Evolutionary conservation across 2,888 invertebrate species (phyloP), one percentile per base, ranked within the genome.

Genomic region (Plagiodera versicolora): DNA sequence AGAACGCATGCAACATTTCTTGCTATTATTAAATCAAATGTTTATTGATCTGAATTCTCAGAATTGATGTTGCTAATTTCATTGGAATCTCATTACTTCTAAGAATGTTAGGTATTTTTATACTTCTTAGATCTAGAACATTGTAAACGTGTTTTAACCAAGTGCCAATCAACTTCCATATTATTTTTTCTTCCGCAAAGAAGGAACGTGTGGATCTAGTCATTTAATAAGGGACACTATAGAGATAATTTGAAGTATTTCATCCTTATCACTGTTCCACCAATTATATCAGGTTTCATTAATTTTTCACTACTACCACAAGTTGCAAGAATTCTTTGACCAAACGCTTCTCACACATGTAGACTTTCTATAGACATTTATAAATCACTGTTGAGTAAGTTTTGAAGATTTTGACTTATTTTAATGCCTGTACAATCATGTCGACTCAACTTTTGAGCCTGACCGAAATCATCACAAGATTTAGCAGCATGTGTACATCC

Each of bases 381-480:
- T 14, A 39, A 4, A 39, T 14, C 4, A 39, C 8, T 11, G 14
- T 14, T 39, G 3, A 14, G n/a, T 14, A 14, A 39, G 39, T 39
- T 39, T 39, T 14, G 14, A n/a, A 11, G 14, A 39, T 14, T 39
- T 39, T 1, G 3, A 39, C 32, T 32, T 11, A 1, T n/a, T 14
- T 14, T 14, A n/a, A 39, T 39, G 39, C 64, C 63, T 65, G 67
- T 69, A 69, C 69, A 69, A 67, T 67, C 69, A 69, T 58, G 62
- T 62, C 61, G 64, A 24, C 55, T 39, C 39, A 47, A 24, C 5
- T 1, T 46, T 20, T 47, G 3, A 51, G 54, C 35, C 19, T 20
- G 50, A 44, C 16, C 20, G 14, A 20, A 24, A n/a, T n/a, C 4
- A 14, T 54, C 64, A 61, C 61, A 52, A 64, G 66, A 60, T 64